phyloP scores from a whole-genome alignment of 2,797 vertebrate genomes.

The Lates japonicus region DNA sequence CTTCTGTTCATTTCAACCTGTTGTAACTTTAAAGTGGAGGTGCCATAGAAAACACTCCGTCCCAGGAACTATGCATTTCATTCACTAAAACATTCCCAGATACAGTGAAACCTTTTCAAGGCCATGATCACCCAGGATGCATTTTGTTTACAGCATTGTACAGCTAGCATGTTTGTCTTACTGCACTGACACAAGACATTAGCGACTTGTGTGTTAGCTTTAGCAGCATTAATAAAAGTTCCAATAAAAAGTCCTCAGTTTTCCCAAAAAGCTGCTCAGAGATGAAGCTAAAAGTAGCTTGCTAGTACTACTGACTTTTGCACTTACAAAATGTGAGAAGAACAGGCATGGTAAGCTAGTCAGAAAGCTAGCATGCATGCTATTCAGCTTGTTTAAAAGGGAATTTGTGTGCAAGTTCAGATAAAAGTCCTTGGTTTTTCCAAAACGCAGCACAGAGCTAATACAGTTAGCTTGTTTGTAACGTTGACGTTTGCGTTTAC shows the following conservation, averaged over 20 bases:
- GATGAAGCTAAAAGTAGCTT: background rate
- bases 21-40: conserved; percentile 36
- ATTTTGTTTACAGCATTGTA: background rate
- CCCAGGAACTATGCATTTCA: conserved; percentile 61
- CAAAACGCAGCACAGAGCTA: background rate
- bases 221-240: background rate
- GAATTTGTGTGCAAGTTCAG: background rate
- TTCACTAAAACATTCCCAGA: conserved; percentile 9
- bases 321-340: background rate
- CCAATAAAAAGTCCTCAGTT: background rate
- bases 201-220: background rate
- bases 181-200: too few relatives aligned
- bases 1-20: conserved; percentile 36
- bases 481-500: background rate
- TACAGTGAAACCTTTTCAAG: background rate
- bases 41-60: conserved; percentile 42
- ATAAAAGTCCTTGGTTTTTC: background rate
- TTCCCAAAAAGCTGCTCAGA: background rate
- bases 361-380: background rate
- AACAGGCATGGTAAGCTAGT: background rate
- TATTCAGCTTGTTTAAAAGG: background rate
- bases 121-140: conserved; percentile 21
- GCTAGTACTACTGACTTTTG: background rate
- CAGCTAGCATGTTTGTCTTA: too few relatives aligned
- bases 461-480: background rate